A percentile compares a stretch with the other conserved stretches of the same genome.
phyloP scores from a whole-genome alignment of 1,140 invertebrate species.

The Hyphantria cunea region DNA sequence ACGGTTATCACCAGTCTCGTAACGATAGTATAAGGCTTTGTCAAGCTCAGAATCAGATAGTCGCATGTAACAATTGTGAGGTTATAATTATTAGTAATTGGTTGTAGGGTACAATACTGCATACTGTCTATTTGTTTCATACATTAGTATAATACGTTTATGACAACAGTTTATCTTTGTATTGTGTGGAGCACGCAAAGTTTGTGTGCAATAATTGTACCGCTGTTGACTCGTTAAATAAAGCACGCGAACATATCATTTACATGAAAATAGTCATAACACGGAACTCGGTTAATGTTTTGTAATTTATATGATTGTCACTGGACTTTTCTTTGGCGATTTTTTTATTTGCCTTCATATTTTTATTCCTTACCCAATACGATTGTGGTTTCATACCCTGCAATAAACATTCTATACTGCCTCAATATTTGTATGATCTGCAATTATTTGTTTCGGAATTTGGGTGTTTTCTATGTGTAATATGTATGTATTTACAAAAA shows the following conservation, averaged over 20 bases:
- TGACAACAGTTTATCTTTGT: slow-evolving; percentile 16
- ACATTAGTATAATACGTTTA: slow-evolving; percentile 7
- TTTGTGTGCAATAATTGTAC: slow-evolving; percentile 47
- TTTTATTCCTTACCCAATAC: no score
- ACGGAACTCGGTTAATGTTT: slow-evolving; percentile 26
- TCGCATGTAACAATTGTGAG: no score
- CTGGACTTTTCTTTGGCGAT: slow-evolving; percentile 22
- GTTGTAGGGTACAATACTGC: not conserved
- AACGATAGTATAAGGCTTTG: no score
- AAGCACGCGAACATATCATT: slow-evolving; percentile 58
- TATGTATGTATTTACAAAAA: no score
- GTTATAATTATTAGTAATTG: no score
- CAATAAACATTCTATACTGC: no score
- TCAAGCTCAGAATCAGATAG: no score
- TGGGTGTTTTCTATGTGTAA: no score
- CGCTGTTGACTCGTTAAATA: slow-evolving; percentile 43
- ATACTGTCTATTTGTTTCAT: slow-evolving; percentile 21
- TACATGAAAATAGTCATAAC: slow-evolving; percentile 36
- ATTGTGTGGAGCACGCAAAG: slow-evolving; percentile 42
- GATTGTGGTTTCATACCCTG: no score
- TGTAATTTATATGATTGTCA: slow-evolving; percentile 25
- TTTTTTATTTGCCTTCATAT: not conserved
- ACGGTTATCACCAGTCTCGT: no score
- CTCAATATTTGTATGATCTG: no score
- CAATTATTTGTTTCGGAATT: no score